Percentiles rank a stretch among this genome's conserved stretches.
These are phyloP conservation scores for Mus caroli DNA, from an alignment of 2,797 vertebrate genomes.

Conservation along the genomic window DNA sequence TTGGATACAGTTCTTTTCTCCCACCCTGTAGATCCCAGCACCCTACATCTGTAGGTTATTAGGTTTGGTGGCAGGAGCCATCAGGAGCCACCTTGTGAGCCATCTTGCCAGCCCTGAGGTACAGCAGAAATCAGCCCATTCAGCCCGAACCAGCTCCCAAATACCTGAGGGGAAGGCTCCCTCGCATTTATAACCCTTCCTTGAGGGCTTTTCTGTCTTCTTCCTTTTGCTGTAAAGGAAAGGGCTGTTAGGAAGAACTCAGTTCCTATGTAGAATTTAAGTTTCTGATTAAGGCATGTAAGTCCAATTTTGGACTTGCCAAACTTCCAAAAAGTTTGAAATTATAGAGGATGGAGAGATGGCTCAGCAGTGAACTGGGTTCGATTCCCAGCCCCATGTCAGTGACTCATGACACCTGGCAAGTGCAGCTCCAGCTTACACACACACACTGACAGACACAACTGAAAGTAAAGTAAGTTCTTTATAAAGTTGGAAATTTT, in stretches of 20 bases:
- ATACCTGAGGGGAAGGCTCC: not conserved
- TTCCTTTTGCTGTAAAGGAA: not conserved
- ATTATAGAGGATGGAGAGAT: not conserved
- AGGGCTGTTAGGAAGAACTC: slow-evolving; percentile 50
- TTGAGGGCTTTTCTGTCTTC: slow-evolving; percentile 45
- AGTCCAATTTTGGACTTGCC: slow-evolving; percentile 24
- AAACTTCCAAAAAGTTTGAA: not conserved
- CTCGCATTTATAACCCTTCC: not conserved
- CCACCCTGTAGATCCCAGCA: not conserved
- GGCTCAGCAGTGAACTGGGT: not conserved
- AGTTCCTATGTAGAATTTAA: slow-evolving; percentile 55
- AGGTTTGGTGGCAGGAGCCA: not conserved
- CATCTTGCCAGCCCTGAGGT: not conserved
- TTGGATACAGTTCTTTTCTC: not conserved
- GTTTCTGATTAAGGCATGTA: slow-evolving; percentile 54
- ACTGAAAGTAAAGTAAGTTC: not conserved
- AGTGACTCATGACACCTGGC: not conserved
- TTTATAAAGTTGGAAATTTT: slow-evolving; percentile 52
- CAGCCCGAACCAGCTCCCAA: not conserved
- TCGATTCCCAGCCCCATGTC: not conserved
- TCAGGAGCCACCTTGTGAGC: not conserved
- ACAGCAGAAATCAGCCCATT: not conserved
- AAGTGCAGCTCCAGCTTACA: not conserved
- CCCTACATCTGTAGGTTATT: not conserved
- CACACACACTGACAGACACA: not conserved